Evolutionary conservation across 2,888 invertebrate genomes (phyloP), one percentile per base, ranked within the genome.

Genomic region (Esperia sulphurella): DNA sequence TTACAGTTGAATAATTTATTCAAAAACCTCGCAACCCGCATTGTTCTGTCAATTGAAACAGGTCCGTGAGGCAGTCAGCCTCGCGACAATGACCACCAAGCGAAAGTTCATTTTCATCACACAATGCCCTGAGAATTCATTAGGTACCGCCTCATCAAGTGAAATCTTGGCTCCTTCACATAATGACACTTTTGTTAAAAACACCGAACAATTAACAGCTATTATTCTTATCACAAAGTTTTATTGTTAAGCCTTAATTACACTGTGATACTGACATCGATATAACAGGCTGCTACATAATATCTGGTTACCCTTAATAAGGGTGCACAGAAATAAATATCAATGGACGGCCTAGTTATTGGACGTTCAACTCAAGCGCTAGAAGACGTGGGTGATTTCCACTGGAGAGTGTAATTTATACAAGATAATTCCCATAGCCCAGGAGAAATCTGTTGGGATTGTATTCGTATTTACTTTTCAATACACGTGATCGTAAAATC

Each of bases 121-220:
- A 75, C 75, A 76, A 76, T 77, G 57, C 69, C 63, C 55, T 74
- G 77, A 61, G 78, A 77, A 77, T 71, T 67, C 69, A 72, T 74
- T 71, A 35, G 9, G 21, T 21, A 69, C 63, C 59, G 55, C 56
- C 56, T 67, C 64, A 67, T 68, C 61, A 59, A 63, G 75, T 68
- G 78, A 81, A 78, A 79, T 69, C 67, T 63, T 60, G 55, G 49
- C 56, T 49, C 55, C 48, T 57, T 43, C 48, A 49, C 59, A 58
- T 31, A 31, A 42, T 14, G 31, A 31, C 31, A 42, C 30, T 42
- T 42, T 42, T 31, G 31, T 42, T 42, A 31, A 42, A 39, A 41
- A 21, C 30, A 42, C 30, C 13, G 13, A 28, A 42, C 42, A 41
- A 41, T 28, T 28, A 35, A 35, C 31, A n/a, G 35, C 35, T 3